Conservation (phyloP, 2,113 vertebrate genomes). For the Trinectes maculatus region DNA sequence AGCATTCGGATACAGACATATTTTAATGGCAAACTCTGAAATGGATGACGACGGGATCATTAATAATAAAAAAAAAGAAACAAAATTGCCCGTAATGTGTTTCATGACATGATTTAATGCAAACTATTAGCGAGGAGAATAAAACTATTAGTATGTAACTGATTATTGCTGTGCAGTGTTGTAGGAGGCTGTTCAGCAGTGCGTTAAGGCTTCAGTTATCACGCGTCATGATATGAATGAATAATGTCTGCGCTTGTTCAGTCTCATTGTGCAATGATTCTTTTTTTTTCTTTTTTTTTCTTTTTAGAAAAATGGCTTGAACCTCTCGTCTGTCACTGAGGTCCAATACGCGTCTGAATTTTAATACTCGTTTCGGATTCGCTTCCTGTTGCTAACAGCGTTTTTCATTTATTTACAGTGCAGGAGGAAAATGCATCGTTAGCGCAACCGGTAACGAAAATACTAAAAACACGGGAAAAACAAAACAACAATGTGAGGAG, state of each 20-base stretch:
- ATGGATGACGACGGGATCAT: conserved; percentile 27
- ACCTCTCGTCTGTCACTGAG: background rate
- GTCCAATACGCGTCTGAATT: no score
- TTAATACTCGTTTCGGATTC: no score
- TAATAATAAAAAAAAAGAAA: conserved; percentile 39
- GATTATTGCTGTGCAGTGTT: conserved; percentile 11
- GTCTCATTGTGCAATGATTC: background rate
- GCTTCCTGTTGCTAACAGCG: no score
- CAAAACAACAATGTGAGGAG: no score
- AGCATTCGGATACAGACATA: conserved; percentile 45
- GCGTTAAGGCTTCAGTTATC: conserved; percentile 23
- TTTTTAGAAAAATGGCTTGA: no score
- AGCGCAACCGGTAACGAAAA: no score
- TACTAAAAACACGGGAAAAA: no score
- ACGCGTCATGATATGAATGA: conserved; percentile 11
- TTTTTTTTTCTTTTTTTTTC: no score
- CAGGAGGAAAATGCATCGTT: no score
- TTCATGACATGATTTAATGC: conserved; percentile 39
- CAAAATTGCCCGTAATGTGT: conserved; percentile 34
- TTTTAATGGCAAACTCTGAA: conserved; percentile 43
- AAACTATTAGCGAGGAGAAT: conserved; percentile 14
- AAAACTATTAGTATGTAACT: conserved; percentile 6
- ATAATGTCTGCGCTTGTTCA: background rate
- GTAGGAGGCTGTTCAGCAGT: conserved; percentile 25
- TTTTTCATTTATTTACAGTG: no score